Evolutionary conservation across 1,140 invertebrate genomes (phyloP), one percentile per base, ranked within the genome.

Genomic region (Drosophila orosa): DNA sequence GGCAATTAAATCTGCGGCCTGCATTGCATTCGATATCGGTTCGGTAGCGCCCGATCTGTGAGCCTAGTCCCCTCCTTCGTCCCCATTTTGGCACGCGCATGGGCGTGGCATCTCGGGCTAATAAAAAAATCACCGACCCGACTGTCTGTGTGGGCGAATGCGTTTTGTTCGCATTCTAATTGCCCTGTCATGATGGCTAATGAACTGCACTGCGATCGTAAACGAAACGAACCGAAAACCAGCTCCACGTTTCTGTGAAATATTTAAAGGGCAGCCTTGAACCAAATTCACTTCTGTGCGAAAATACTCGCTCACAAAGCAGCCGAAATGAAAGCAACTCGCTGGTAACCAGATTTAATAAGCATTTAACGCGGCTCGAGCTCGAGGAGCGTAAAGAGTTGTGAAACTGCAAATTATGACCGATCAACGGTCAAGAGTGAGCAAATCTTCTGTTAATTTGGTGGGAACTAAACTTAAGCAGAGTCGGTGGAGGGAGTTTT

Each of bases 91-190:
- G 65, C 67, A 71, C 74, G 68, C 58, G 76, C 56, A 31, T 55
- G 55, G 72, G 73, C 73, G 73, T 76, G 73, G 73, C 72, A 33
- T 71, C 52, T 48, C 60, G 47, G 39, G 45, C 73, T 62, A 72
- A 42, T 65, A 75, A 52, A 55, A 35, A 52, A 52, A 52, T 35
- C 50, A 35, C 17, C 50, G 19, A 52, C 7, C 50, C 50, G 10
- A 42, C 33, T 47, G 61, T 25, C 58, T 62, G 81, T 83, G 81
- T 84, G 80, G 77, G 81, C 76, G 81, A 52, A 24, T 58, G 76
- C 65, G 60, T 68, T 75, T 80, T 80, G 65, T 69, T 83, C 55
- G 66, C 62, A 80, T 84, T 85, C 81, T 85, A 85, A 85, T 85
- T 80, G 77, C 67, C 76, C 66, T 75, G 80, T 65, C 72, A 67